Evolutionary conservation across 2,888 invertebrate genomes (phyloP), one percentile per base, ranked within the genome.

Genomic region (Pyrochroa serraticornis): DNA sequence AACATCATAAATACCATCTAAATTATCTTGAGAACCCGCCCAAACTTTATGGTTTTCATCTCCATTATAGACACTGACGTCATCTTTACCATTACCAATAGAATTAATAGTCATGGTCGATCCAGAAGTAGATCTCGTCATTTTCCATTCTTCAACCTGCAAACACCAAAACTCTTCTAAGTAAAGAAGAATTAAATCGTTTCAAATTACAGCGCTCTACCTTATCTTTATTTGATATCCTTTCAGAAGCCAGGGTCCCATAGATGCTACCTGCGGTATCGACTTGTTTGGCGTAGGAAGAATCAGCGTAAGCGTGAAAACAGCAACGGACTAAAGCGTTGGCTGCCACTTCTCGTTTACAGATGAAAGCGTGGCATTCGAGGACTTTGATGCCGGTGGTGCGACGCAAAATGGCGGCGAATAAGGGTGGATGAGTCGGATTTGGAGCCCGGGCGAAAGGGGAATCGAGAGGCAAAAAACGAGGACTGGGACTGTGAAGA

Each of bases 301-400:
- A 94, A 79, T 97, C 97, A 0, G 96, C 96, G 80, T 97, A 97
- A 45, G 97, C 95, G 82, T 97, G 97, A 81, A 97, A 97, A 81
- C 96, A 97, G 80, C 96, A 96, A 71, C 95, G 86, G 64, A 97
- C 97, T 75, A 99, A 85, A 69, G 98, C 97, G 80, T 98, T 95
- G 63, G 98, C 98, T 42, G 98, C 97, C 76, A 95, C 92, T 79
- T 96, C 95, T 55, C 95, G 88, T 71, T 96, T 94, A 81, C 97
- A 96, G 74, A 99, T 95, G 81, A 99, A 98, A 63, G 97, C 96
- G 82, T 99, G 98, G 82, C 98, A 98, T 82, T 99, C 99, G 63
- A 99, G 85, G 53, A 97, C 97, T 81, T 97, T 97, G 70, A 98
- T 97, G 49, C 98, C 98, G 45, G 93, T 92, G 42, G 97, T 97